Evolutionary conservation across 1,140 invertebrate genomes (phyloP).

Genomic region (Charaxes varanes): DNA sequence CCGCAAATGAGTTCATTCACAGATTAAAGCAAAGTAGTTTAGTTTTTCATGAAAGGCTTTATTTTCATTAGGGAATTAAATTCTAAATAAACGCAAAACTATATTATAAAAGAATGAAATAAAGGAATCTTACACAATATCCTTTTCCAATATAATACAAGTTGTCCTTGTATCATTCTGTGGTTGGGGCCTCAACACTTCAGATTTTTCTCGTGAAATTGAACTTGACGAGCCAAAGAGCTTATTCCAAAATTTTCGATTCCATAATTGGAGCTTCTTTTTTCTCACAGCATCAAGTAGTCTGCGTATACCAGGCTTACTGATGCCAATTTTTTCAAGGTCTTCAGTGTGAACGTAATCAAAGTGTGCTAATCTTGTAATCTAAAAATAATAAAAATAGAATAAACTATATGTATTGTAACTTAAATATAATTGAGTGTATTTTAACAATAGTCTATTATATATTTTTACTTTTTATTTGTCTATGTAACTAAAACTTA

Average conservation of each 20-base stretch:
- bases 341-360: conserved; percentile 96
- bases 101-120: no score
- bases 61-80: no score
- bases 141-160: conserved; percentile 92
- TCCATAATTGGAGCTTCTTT: conserved; percentile 85
- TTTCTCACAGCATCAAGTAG: conserved; percentile 95
- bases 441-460: no score
- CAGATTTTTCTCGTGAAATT: conserved; percentile 49
- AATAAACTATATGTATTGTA: no score
- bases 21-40: no score
- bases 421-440: no score
- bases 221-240: conserved; percentile 80
- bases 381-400: conserved; percentile 74
- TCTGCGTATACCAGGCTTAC: conserved; percentile 91
- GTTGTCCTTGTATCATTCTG: conserved; percentile 75
- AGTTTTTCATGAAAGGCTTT: no score
- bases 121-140: conserved; percentile 80
- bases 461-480: no score
- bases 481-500: no score
- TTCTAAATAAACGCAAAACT: no score
- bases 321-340: conserved; percentile 94
- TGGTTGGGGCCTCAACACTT: conserved; percentile 33
- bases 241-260: conserved; percentile 90
- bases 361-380: conserved; percentile 93
- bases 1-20: no score